These are phyloP conservation scores for Meriones psammophilus DNA, from an alignment of 2,797 vertebrate genomes.

Conservation along the genomic window DNA sequence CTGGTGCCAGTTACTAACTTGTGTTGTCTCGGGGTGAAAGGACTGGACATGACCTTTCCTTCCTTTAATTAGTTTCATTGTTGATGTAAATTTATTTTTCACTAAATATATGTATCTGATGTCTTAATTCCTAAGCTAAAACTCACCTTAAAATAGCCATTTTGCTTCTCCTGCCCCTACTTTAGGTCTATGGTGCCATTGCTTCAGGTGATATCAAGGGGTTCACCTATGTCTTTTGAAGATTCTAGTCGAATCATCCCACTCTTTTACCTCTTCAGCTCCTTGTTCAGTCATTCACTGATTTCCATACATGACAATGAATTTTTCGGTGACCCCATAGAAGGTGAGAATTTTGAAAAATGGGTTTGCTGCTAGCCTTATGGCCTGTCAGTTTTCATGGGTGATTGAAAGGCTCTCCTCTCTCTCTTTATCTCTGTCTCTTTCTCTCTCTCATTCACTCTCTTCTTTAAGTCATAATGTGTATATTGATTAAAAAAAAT, in stretches of 20 bases:
- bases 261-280: constrained; percentile 99
- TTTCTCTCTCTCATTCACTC: no score
- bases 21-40: background rate
- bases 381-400: background rate
- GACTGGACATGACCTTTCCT: background rate
- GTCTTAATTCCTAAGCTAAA: background rate
- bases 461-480: background rate
- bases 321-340: constrained; percentile 96
- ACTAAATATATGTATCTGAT: background rate
- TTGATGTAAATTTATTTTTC: background rate
- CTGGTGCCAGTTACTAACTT: background rate
- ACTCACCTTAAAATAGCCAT: background rate
- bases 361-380: background rate
- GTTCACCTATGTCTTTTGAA: constrained; percentile 97
- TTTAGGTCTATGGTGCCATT: constrained; percentile 96
- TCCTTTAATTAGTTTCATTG: background rate
- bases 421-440: no score
- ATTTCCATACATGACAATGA: constrained; percentile 99
- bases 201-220: constrained; percentile 97
- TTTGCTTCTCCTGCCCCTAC: background rate
- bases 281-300: constrained; percentile 98
- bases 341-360: constrained; percentile 89
- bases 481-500: background rate
- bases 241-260: constrained; percentile 98
- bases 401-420: background rate